phyloP scores from a whole-genome alignment of 2,797 vertebrate species.

The Mormyrus hasselquistii region DNA sequence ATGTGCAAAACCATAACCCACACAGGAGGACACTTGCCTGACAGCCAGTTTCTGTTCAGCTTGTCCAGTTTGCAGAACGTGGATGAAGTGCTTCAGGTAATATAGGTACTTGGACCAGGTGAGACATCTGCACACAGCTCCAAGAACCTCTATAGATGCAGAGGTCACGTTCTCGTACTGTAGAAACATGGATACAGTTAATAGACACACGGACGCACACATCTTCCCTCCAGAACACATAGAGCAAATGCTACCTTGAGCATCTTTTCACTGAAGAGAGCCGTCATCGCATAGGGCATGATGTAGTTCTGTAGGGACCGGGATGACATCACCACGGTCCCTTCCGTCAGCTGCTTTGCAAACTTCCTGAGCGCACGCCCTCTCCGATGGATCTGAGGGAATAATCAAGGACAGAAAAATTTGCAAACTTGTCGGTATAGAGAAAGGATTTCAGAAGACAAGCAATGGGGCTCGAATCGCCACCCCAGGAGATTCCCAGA shows the following conservation, averaged over 20 bases:
- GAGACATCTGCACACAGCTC: slow-evolving; percentile 81
- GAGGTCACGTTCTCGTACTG: slow-evolving; percentile 86
- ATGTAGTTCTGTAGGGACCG: slow-evolving; percentile 90
- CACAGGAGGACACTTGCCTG: slow-evolving; percentile 55
- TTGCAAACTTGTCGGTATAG: background rate
- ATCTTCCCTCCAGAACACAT: background rate
- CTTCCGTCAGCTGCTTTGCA: slow-evolving; percentile 82
- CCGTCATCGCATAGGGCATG: slow-evolving; percentile 87
- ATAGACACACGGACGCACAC: background rate
- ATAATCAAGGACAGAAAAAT: background rate
- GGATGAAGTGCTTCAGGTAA: slow-evolving; percentile 85
- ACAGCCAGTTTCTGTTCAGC: slow-evolving; percentile 82
- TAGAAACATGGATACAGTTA: slow-evolving; percentile 10
- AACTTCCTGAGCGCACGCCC: slow-evolving; percentile 85
- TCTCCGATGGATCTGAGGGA: slow-evolving; percentile 72
- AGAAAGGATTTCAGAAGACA: background rate
- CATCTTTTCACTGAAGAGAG: slow-evolving; percentile 83
- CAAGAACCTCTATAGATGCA: slow-evolving; percentile 81
- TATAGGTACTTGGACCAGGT: slow-evolving; percentile 91
- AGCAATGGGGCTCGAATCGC: background rate
- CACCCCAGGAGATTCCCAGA: background rate
- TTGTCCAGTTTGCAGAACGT: slow-evolving; percentile 78
- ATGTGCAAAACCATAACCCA: background rate
- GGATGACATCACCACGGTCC: slow-evolving; percentile 68
- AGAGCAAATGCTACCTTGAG: slow-evolving; percentile 67